Percentiles rank a stretch among this genome's conserved stretches.
Evolutionary conservation across 2,113 vertebrate genomes (phyloP).

Genomic region (Lynx canadensis): DNA sequence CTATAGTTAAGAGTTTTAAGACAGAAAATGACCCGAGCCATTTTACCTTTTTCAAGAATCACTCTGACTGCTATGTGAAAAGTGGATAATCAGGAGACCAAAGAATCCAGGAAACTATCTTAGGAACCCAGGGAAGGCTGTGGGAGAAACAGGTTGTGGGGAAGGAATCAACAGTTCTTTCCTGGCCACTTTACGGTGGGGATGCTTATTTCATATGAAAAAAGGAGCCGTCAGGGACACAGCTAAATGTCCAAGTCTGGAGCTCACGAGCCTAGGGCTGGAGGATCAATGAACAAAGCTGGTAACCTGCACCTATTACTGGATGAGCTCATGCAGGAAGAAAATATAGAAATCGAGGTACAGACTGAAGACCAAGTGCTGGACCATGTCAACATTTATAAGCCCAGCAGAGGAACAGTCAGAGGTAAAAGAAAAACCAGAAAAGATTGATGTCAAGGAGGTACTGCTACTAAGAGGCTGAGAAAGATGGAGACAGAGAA

Average conservation of each 20-base stretch:
- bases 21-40: not conserved
- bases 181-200: not conserved
- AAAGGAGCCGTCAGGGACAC: not conserved
- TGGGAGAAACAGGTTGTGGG: not conserved
- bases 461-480: not conserved
- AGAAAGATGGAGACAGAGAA: not conserved
- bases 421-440: not conserved
- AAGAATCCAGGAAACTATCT: not conserved
- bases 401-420: not conserved
- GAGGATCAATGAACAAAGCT: not conserved
- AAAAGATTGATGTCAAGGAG: not conserved
- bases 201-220: not conserved
- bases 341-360: not conserved
- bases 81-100: not conserved
- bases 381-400: not conserved
- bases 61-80: not conserved
- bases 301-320: not conserved
- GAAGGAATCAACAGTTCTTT: not conserved
- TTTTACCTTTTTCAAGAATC: constrained; percentile 21
- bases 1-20: not conserved
- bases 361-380: not conserved
- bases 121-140: not conserved
- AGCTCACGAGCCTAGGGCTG: not conserved
- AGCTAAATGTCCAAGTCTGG: not conserved
- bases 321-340: not conserved